Conservation (phyloP, 2,113 vertebrate species). For the Gadus chalcogrammus region DNA sequence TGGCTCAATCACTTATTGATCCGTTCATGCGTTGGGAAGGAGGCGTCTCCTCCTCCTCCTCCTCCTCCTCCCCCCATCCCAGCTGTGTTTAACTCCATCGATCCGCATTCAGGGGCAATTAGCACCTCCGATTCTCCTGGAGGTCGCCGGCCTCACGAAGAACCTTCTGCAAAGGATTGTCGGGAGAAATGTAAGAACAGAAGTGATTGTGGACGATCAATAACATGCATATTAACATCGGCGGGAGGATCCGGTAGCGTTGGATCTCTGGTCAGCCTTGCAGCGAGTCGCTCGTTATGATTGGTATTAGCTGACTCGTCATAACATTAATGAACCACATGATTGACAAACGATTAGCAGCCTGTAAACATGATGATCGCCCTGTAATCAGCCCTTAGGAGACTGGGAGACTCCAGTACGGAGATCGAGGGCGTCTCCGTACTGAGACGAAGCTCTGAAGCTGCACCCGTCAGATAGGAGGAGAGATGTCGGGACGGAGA, state of each 20-base stretch:
- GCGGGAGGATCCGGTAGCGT: too few relatives aligned
- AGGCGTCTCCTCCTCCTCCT: constrained; percentile 45
- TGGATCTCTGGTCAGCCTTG: constrained; percentile 4
- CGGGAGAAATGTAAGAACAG: constrained; percentile 57
- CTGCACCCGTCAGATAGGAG: too few relatives aligned
- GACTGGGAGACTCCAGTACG: constrained; percentile 40
- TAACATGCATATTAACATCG: neutral
- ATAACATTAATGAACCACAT: constrained; percentile 53
- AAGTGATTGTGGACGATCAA: constrained; percentile 20
- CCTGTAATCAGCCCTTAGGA: constrained; percentile 40
- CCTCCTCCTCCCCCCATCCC: constrained; percentile 9
- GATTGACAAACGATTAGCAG: constrained; percentile 59
- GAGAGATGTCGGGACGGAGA: too few relatives aligned
- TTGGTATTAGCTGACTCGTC: constrained; percentile 59
- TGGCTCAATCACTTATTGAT: constrained; percentile 36
- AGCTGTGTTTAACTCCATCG: constrained; percentile 85
- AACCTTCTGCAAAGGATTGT: constrained; percentile 85
- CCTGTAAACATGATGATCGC: constrained; percentile 52
- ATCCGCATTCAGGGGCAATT: constrained; percentile 83
- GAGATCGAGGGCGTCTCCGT: neutral
- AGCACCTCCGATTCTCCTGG: constrained; percentile 74
- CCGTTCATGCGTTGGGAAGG: constrained; percentile 38
- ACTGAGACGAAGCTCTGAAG: too few relatives aligned
- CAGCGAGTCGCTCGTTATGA: constrained; percentile 46
- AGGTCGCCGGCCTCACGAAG: constrained; percentile 84